Base-by-base conservation (phyloP, 2,888 invertebrate genomes). In the Tenthredo notha region DNA sequence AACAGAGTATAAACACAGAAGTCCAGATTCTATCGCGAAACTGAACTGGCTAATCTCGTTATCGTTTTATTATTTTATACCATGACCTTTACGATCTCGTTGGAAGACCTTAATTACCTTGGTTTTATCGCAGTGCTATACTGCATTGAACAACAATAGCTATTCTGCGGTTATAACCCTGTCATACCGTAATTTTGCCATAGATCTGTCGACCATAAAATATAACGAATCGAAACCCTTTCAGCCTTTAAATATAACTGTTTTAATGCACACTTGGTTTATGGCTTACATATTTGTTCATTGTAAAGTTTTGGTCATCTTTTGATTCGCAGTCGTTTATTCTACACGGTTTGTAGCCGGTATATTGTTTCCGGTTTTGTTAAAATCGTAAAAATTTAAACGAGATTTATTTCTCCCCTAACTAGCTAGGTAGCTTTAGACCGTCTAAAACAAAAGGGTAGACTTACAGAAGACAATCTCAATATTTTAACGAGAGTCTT, bases 11-110 rank as follows among this genome's bases (percentile, higher is more conserved):
- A 10, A 21, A 80, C 21, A 50, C 54, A 40, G 33, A 61, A 61
- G 58, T 80, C 21, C 21, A 61, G 58, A 37, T 61, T 61, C 37
- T 21, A 61, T 61, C 61, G 58, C 5, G 61, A 37, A 40, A 80
- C 58, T 61, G 12, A 58, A 80, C 40, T 21, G 18, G 25, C 33
- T 33, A 37, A 82, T 21, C 21, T 67, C 40, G 67, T 85, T 85
- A 85, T 85, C 84, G 85, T 87, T 85, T 85, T 87, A 85, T 85
- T 87, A 85, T 37, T 80, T 80, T 40, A 61, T 86, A 85, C 84
- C 85, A 70, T 47, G 84, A 65, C 86, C 86, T 86, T 86, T 85
- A 86, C 72, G 87, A 85, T 85, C 80, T 58, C 21, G 70, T 75
- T 33, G 61, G 75, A 37, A 74, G 84, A 12, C 54, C 84, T 86